Evolutionary conservation across 2,113 vertebrate genomes (phyloP), one percentile per base, ranked within the genome.

Genomic region (Galbula dea): DNA sequence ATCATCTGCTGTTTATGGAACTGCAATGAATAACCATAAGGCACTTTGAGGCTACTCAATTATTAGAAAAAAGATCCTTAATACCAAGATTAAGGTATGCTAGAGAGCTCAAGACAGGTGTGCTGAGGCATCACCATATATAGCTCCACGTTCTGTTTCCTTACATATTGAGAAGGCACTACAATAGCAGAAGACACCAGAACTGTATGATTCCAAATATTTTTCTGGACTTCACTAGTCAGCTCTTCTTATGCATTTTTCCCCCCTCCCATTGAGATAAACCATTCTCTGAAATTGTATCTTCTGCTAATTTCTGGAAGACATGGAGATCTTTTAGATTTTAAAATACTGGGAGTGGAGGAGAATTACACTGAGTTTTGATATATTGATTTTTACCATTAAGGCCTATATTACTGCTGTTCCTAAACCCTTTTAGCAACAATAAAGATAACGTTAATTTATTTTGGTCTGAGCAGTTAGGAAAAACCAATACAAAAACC

Each of bases 311-410:
- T 63, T 86, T 63, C 46, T 76, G 13, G 12, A 87, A 9, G 27
- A 87, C 9, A 9, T 16, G 4, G 16, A 59, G 54, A 92, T 74
- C 32, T 77, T 89, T 83, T 19, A 74, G 5, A 16, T 39, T n/a
- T n/a, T n/a, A n/a, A n/a, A n/a, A n/a, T 46, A 39, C 9, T 63
- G 12, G 52, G 4, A 4, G 0, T 32, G 12, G 10, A 2, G 20
- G 14, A 65, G 3, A 11, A 65, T 39, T 36, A 79, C 15, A 82
- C 0, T 63, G 26, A 37, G 36, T 78, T 86, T 81, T 69, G 11
- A n/a, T 58, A 46, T 15, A 66, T 24, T 81, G 23, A 20, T 68
- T 94, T 89, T 82, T 82, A 68, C 6, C 27, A 62, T 59, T 27
- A 83, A 82, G 15, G 12, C 3, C 11, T 43, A 19, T n/a, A 65